phyloP scores from a whole-genome alignment of 2,113 vertebrate species.

The Mobula hypostoma region DNA sequence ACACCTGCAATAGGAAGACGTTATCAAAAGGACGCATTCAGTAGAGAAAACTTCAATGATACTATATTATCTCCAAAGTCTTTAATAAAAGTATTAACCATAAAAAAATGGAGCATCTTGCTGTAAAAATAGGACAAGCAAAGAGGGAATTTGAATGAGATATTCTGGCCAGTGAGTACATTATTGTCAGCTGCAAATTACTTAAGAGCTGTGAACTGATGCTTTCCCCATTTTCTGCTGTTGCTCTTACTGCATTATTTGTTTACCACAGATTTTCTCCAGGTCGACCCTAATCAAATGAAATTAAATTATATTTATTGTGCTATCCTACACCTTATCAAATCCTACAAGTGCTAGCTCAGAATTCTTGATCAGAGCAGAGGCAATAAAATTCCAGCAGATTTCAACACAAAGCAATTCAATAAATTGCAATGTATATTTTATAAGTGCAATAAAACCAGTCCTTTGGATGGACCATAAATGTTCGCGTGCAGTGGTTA shows the following conservation, averaged over 20 bases:
- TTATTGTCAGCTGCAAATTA: slow-evolving; percentile 7
- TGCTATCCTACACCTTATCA: slow-evolving; percentile 60
- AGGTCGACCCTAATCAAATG: slow-evolving; percentile 59
- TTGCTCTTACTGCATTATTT: neutral
- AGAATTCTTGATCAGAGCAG: slow-evolving; percentile 70
- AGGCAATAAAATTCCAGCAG: slow-evolving; percentile 76
- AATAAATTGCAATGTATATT: slow-evolving; percentile 77
- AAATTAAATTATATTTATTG: slow-evolving; percentile 68
- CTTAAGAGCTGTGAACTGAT: neutral
- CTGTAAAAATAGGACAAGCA: neutral
- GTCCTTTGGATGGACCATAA: slow-evolving; percentile 45
- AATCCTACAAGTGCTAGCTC: slow-evolving; percentile 66
- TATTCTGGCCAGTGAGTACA: neutral
- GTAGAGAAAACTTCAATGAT: slow-evolving; percentile 11
- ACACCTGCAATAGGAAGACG: slow-evolving; percentile 62
- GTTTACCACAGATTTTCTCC: slow-evolving; percentile 3
- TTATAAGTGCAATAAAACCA: slow-evolving; percentile 75
- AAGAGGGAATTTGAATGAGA: slow-evolving; percentile 5
- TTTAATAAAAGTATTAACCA: neutral
- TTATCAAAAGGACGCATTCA: slow-evolving; percentile 31
- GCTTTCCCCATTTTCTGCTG: neutral
- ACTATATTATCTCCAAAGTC: neutral
- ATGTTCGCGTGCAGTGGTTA: slow-evolving; percentile 40
- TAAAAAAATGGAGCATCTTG: neutral
- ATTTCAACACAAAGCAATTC: slow-evolving; percentile 72